Percentiles rank a stretch among this genome's conserved stretches.
These are phyloP conservation scores for Chiloscyllium plagiosum DNA, from an alignment of 2,113 vertebrate genomes.

Conservation along the genomic window DNA sequence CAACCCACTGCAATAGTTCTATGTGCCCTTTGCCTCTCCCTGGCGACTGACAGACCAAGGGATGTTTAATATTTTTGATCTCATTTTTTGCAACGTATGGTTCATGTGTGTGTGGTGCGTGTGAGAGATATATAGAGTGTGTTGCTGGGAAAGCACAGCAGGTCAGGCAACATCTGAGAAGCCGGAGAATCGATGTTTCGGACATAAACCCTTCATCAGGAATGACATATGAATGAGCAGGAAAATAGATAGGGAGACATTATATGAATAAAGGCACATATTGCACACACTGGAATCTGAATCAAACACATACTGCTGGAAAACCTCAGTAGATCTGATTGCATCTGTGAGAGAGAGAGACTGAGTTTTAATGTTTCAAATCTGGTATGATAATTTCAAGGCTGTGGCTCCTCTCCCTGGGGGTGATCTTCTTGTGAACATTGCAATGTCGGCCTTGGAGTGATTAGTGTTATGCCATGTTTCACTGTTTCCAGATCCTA, in stretches of 20 bases:
- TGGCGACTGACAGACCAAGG: background rate
- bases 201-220: no score
- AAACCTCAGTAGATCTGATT: no score
- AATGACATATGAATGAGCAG: background rate
- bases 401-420: background rate
- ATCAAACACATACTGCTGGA: no score
- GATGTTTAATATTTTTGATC: no score
- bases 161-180: no score
- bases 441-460: background rate
- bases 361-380: no score
- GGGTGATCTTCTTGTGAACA: background rate
- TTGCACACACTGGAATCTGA: no score
- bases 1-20: background rate
- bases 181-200: no score
- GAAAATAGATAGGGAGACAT: background rate
- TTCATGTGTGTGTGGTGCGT: no score
- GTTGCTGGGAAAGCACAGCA: no score
- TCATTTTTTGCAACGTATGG: background rate
- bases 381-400: background rate
- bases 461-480: background rate
- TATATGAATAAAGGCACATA: background rate
- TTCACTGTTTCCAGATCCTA: constrained; percentile 54
- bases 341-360: no score
- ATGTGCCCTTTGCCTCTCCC: background rate
- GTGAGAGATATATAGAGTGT: no score